Evolutionary conservation across 2,113 vertebrate genomes (phyloP), one percentile per base, ranked within the genome.

Genomic region (Proteles cristata): DNA sequence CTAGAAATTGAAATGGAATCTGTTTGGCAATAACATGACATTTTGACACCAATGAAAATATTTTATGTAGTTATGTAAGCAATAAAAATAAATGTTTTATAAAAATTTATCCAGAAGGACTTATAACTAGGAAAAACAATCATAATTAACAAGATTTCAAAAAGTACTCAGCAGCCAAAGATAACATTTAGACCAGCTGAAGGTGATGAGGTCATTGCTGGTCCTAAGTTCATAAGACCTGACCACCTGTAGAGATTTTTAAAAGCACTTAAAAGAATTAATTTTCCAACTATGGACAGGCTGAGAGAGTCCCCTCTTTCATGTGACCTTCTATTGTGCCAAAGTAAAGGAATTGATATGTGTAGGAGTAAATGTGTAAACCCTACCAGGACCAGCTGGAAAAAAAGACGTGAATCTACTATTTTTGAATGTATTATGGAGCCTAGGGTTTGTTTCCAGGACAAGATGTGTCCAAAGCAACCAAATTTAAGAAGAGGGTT

Each of bases 21-120:
- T 97, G 86, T 98, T 98, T 99, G 98, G 98, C 98, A 98, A 98
- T 98, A 98, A 98, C 98, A 98, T 21, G 76, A 76, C 55, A 90
- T 71, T 71, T 96, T 91, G 80, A 97, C 96, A 98, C 98, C 98
- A 99, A 98, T 95, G 89, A 98, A 98, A 99, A 98, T 98, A 98
- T 88, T 98, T 98, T 98, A 98, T 98, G 95, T 95, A 96, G 98
- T 98, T 99, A 98, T 96, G 94, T 98, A 99, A 99, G 98, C 94
- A 98, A 98, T 98, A 98, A 98, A 99, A 99, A 99, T 96, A 98
- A 98, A 99, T 96, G 97, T 98, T 98, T 98, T 98, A 98, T 98
- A 98, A 98, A 93, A 98, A 98, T 98, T 92, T 93, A 98, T 92
- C 97, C 98, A 98, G 97, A 97, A 98, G 93, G 97, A 97, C 96